Evolutionary conservation across 2,113 vertebrate genomes (phyloP).

Genomic region (Epinephelus fuscoguttatus): DNA sequence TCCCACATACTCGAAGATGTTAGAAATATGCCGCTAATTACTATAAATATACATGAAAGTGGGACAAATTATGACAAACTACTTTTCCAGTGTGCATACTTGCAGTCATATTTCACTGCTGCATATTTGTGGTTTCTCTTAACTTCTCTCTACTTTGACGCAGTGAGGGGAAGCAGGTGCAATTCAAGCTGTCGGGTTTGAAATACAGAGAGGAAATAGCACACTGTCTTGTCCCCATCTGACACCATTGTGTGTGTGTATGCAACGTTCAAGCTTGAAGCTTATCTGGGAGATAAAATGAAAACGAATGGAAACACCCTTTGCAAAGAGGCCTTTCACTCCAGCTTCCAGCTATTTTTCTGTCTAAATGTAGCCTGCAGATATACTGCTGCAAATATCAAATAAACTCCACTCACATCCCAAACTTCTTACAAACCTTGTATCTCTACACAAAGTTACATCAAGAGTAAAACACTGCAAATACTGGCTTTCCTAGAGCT

Average conservation of each 20-base stretch:
- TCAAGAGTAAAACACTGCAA: conserved; percentile 1
- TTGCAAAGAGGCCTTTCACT: conserved; percentile 44
- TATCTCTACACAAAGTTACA: neutral
- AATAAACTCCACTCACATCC: neutral
- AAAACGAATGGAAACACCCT: conserved; percentile 67
- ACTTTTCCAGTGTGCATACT: conserved; percentile 5
- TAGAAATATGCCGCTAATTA: neutral
- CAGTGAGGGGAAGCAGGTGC: conserved; percentile 75
- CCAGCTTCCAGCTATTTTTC: conserved; percentile 16
- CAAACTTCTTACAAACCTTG: neutral
- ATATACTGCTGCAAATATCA: conserved; percentile 5
- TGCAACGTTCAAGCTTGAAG: conserved; percentile 40
- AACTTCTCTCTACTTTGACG: conserved; percentile 66
- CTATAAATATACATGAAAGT: conserved; percentile 9
- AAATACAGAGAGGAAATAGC: conserved; percentile 77
- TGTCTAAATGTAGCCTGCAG: conserved; percentile 7
- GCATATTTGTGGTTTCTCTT: conserved; percentile 52
- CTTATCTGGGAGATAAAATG: conserved; percentile 72
- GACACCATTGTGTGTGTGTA: conserved; percentile 51
- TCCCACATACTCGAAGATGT: neutral
- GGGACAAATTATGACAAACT: conserved; percentile 8
- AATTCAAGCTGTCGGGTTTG: conserved; percentile 71
- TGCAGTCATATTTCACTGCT: conserved; percentile 33
- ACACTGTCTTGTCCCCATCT: conserved; percentile 67
- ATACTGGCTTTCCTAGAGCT: neutral